Base-by-base conservation (phyloP, 2,888 invertebrate genomes). In the Heliconius sara region DNA sequence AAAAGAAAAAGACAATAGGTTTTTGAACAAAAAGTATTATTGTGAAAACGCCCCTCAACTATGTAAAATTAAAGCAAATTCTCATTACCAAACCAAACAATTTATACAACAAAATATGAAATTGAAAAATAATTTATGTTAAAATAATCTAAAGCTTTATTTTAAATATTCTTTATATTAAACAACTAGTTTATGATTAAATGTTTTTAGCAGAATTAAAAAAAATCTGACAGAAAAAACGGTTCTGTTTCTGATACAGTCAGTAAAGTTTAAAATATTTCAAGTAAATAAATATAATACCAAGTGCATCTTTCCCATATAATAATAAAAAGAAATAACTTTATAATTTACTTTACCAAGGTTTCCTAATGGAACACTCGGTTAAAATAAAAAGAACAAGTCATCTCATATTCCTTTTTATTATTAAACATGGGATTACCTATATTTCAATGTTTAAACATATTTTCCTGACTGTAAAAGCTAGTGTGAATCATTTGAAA, bases 401-500 rank as follows among this genome's bases (percentile, higher is more conserved):
- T 43, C 12, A 43, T 43, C 19, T 52, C 10, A n/a, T n/a, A 9
- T 67, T 67, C 12, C 67, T 67, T 67, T 67, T 67, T 71, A 52
- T 52, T 52, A 30, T 43, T 25, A 52, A 19, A n/a, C 1, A 68
- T 68, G 12, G n/a, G 6, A 7, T 30, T 16, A 22, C 47, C 4
- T 2, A 5, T 25, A 30, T 25, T 66, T 66, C 19, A 66, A 25
- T 66, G 7, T 30, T 1, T 2, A 27, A n/a, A 25, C 34, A 34
- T 78, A 73, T 70, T 67, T 81, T 80, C 74, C 82, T 81, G 79
- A 77, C 76, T 74, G 22, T 66, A 77, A 60, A 12, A 76, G 47
- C 19, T 75, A 43, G 66, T 82, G 76, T 80, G 70, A 77, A 78
- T 79, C 79, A 81, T 79, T 68, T 81, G 71, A 70, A 80, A 79